Base-by-base conservation (phyloP, 1,140 invertebrate species). In the Andrena cerasifolii region DNA sequence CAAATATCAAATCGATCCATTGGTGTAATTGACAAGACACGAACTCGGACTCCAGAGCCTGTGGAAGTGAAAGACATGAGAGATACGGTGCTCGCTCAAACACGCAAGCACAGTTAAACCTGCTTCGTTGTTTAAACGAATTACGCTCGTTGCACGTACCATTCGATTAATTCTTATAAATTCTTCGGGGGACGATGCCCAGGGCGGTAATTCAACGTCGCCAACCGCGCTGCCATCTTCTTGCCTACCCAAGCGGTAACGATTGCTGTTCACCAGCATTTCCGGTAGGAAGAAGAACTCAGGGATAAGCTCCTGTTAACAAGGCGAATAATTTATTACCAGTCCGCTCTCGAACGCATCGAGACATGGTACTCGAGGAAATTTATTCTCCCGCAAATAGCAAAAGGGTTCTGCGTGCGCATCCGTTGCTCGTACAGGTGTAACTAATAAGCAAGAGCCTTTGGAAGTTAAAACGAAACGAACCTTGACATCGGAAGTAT, bases 1-100 rank as follows among this genome's bases (percentile, higher is more conserved):
- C 99, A 92, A 99, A 99, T 87, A 99, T 99, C 61, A 99, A 94
- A 93, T 99, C 99, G 84, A 99, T 99, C 99, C 99, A 99, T 91
- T 99, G 98, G 90, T 99, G 99, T 70, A 99, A 94, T 93, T 99
- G 99, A 92, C 99, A 99, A 45, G 98, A 99, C 2, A 99, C 99
- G 90, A 99, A 99, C 92, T 99, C 99, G 0, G 98, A 99, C 92
- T 99, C 99, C 49, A 99, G 93, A 3, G 99, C 99, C 96, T 97
- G 85, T 77, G 79, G 21, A 53, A 28, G 45, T 21, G 3, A 12
- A 5, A 49, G 5, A 40, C 28, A 49, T 10, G 14, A n/a, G 24
- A 47, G 36, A 24, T 33, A 24, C 14, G 4, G 16, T 16, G 2
- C 10, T 14, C 43, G 10, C 43, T 45, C 3, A 14, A 2, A 49